These are phyloP conservation scores for Lepeophtheirus nordmannii DNA, from an alignment of 2,888 invertebrate genomes.

Conservation along the genomic window DNA sequence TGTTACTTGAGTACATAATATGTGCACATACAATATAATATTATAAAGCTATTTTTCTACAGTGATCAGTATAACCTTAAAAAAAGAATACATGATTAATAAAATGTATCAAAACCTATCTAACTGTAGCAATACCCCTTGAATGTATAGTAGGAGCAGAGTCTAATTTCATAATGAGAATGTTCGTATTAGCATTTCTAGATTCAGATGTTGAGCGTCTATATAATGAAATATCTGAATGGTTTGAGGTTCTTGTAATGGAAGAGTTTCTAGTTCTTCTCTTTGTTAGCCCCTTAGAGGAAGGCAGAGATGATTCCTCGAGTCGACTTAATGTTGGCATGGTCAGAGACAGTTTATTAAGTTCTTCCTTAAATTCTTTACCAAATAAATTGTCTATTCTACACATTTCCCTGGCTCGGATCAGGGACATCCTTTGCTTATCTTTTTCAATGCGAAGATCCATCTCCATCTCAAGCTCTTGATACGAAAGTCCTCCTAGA, in stretches of 20 bases:
- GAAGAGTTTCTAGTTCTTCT: background rate
- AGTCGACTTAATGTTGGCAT: background rate
- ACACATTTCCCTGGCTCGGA: background rate
- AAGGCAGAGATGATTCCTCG: background rate
- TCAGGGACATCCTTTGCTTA: background rate
- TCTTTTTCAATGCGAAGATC: background rate
- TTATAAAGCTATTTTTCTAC: too few species aligned
- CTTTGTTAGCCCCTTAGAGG: background rate
- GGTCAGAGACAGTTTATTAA: background rate
- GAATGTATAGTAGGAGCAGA: background rate
- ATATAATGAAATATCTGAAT: background rate
- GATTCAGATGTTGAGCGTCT: background rate
- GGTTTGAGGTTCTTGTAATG: background rate
- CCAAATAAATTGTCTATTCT: background rate
- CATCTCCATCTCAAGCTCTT: constrained; percentile 1
- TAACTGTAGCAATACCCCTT: too few species aligned
- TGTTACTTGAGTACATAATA: too few species aligned
- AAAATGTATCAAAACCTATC: too few species aligned
- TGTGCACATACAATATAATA: too few species aligned
- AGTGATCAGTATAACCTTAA: too few species aligned
- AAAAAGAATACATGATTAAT: too few species aligned
- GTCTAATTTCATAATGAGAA: background rate
- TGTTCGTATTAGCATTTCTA: background rate
- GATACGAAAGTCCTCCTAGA: constrained; percentile 5
- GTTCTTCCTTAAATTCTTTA: background rate